Evolutionary conservation across 2,888 invertebrate species (phyloP).

Genomic region (Dasypolia templi): DNA sequence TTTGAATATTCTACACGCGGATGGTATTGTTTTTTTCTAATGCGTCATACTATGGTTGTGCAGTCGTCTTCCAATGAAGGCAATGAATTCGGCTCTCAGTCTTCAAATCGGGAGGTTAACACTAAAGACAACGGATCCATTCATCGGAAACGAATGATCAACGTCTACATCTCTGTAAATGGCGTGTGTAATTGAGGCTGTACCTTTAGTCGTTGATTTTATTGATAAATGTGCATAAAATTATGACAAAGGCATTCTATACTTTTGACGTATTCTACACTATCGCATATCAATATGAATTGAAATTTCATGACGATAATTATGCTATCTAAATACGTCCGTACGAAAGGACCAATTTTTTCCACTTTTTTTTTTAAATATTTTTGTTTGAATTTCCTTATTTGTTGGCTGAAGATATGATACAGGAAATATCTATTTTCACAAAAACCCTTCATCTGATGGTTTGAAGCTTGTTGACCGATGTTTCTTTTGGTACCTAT

Average conservation of each 20-base stretch:
- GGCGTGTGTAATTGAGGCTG: conserved; percentile 33
- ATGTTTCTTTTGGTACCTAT: neutral
- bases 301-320: conserved; percentile 31
- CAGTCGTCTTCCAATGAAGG: neutral
- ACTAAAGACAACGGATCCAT: conserved; percentile 9
- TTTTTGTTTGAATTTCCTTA: conserved; percentile 1
- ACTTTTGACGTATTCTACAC: conserved; percentile 31
- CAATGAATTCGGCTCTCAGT: too few relatives aligned
- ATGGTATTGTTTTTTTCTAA: neutral
- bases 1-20: neutral
- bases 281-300: conserved; percentile 36
- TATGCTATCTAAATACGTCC: conserved; percentile 30
- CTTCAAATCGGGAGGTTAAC: conserved; percentile 10
- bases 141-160: conserved; percentile 28
- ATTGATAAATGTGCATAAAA: conserved; percentile 7
- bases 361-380: too few relatives aligned
- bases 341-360: conserved; percentile 5
- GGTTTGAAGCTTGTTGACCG: neutral
- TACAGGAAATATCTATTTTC: neutral
- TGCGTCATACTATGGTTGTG: neutral
- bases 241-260: neutral
- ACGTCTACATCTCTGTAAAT: conserved; percentile 16
- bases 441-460: neutral
- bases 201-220: conserved; percentile 19
- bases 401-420: conserved; percentile 3